These are phyloP conservation scores for Pluvianellus socialis DNA, from an alignment of 2,113 vertebrate genomes.

Conservation along the genomic window DNA sequence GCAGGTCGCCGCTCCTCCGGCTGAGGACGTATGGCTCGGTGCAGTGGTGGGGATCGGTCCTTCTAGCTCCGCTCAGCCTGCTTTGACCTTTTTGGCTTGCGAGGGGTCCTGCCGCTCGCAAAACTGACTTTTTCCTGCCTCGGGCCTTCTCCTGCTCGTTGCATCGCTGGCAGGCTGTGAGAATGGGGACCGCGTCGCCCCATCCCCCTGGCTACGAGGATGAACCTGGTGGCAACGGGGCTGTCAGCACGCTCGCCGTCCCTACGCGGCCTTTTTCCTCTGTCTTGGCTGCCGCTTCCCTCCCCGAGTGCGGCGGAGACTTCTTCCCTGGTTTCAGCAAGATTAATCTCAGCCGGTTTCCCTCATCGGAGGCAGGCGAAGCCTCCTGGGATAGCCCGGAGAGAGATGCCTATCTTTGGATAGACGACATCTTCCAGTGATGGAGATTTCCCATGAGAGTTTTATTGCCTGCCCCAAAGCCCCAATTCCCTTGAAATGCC, in stretches of 20 bases:
- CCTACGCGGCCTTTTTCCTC: not conserved
- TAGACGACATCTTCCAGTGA: fast-evolving
- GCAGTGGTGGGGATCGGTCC: not conserved
- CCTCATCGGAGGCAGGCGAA: not conserved
- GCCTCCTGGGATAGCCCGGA: not conserved
- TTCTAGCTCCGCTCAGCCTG: fast-evolving
- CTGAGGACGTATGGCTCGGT: not conserved
- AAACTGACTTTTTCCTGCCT: not conserved
- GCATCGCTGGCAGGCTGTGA: fast-evolving
- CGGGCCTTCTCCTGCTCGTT: not conserved
- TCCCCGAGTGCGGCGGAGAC: fast-evolving
- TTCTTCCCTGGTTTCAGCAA: not conserved
- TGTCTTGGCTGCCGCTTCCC: not conserved
- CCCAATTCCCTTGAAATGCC: not conserved
- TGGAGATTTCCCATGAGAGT: not conserved
- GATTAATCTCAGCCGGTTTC: fast-evolving
- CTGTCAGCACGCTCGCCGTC: fast-evolving
- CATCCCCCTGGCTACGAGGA: fast-evolving
- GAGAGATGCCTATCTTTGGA: not conserved
- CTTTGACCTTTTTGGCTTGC: not conserved
- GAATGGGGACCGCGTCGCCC: not conserved
- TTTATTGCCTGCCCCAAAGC: not conserved
- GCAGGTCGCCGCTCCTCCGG: not conserved
- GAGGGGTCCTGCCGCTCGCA: not conserved
- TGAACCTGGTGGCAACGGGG: fast-evolving